Base-by-base conservation (phyloP, 2,113 vertebrate genomes). In the Azemiops feae region DNA sequence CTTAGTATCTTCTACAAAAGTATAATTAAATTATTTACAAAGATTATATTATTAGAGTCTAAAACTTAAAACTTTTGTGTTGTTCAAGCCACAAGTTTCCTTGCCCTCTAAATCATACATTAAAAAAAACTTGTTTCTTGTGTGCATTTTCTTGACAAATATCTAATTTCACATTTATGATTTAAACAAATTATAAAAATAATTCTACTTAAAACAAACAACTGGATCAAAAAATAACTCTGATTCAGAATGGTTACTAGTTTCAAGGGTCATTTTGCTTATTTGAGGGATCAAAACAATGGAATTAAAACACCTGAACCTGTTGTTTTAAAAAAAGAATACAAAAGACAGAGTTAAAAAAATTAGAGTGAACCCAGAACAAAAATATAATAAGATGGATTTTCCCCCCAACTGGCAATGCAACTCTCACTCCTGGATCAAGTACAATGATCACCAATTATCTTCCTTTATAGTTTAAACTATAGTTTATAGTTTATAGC, bases 201-300 rank as follows among this genome's bases (percentile, higher is more conserved):
- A 3, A 85, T 9, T 69, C 34, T 45, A 58, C 30, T 34, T 89
- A n/a, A 54, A 57, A 47, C 8, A 43, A 88, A 91, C 4, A 53
- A n/a, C 30, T 39, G 6, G n/a, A 3, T 25, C 14, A 2, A 89
- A 18, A 25, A 25, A 58, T n/a, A 23, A 87, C 16, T 9, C 25
- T 16, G 22, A 34, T 47, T 88, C 89, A 20, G 45, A 54, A 53
- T 10, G 60, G 34, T 74, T 25, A 27, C 52, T 58, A 87, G 85
- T 89, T 94, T 92, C 93, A 95, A 97, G 91, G 92, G 94, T 95
- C 96, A 97, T 96, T 97, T 96, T 97, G 55, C 25, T 94, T 96
- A 95, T 94, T 57, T 27, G 47, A 86, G 22, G 85, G 89, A 91
- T 93, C 55, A 89, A 94, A 96, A 93, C 64, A 7, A 91, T 92